phyloP scores from a whole-genome alignment of 2,888 invertebrate species.

The Neria commutata region DNA sequence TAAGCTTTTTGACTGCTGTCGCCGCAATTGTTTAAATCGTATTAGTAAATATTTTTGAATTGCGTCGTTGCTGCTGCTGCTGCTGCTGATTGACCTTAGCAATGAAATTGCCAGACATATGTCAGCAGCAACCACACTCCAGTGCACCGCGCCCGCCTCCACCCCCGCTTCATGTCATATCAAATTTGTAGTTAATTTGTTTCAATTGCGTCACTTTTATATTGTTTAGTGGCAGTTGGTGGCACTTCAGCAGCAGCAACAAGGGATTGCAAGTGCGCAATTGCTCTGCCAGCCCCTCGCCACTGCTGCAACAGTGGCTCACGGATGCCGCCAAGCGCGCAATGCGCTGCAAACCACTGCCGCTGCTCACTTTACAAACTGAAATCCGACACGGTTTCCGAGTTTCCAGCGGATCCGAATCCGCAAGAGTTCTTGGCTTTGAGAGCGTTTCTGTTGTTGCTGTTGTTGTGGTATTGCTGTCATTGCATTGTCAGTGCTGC shows the following conservation, averaged over 20 bases:
- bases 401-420: not conserved
- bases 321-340: not conserved
- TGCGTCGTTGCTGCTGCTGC: not conserved
- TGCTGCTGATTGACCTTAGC: conserved; percentile 9
- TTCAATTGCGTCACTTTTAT: not conserved
- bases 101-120: conserved; percentile 10
- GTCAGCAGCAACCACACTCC: too few relatives aligned
- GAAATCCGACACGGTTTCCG: not conserved
- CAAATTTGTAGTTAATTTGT: not conserved
- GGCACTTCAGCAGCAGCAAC: too few relatives aligned
- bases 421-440: not conserved
- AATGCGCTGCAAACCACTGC: not conserved
- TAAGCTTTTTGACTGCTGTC: too few relatives aligned
- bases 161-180: too few relatives aligned
- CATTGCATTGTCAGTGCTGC: not conserved
- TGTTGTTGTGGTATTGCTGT: not conserved
- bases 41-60: too few relatives aligned
- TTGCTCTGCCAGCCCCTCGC: not conserved
- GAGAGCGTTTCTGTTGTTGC: not conserved
- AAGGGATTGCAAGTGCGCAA: conserved; percentile 1
- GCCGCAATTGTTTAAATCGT: too few relatives aligned
- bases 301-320: not conserved
- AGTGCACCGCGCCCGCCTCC: not conserved
- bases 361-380: not conserved
- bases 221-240: too few relatives aligned